Base-by-base conservation (phyloP, 2,113 vertebrate species). In the Engraulis encrasicolus region DNA sequence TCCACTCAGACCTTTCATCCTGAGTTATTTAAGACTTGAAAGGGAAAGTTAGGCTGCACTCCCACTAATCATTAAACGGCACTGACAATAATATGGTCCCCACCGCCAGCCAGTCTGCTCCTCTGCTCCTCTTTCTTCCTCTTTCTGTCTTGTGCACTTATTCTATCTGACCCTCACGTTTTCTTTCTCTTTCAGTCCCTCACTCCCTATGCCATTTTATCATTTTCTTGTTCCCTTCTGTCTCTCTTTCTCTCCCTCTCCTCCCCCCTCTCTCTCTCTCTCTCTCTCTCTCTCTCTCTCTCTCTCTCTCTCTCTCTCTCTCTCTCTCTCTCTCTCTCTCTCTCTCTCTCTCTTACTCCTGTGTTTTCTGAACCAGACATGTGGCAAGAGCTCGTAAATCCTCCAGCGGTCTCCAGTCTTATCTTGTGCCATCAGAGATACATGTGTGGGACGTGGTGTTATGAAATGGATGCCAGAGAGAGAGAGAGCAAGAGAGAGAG, bases 1-100 rank as follows among this genome's bases (percentile, higher is more conserved):
- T 52, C 50, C 27, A 31, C 9, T 9, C 40, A 45, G 40, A 15
- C 27, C 66, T 17, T 36, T 27, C 23, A 31, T 27, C 15, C 66
- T 74, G 66, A 74, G 23, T 34, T 66, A 66, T n/a, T 27, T 27
- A 9, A 23, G n/a, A 23, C 66, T 66, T 83, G 71, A 58, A 77
- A 40, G 49, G 52, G 58, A 82, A 82, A 74, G 79, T 71, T 37
- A 14, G 40, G 77, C 37, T 83, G 48, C 71, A 45, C 74, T 54
- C 40, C n/a, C 49, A 6, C 20, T 74, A 34, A 23, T 37, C 79
- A 66, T 79, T 80, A 86, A 19, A 83, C 36, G 20, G 45, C 38
- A 52, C 31, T 66, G 58, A 66, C 11, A 23, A 27, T 66, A 23
- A 66, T 11, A 66, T 66, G 27, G 58, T 66, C n/a, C n/a, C n/a